A percentile compares a stretch with the other conserved stretches of the same genome.
Evolutionary conservation across 1,140 invertebrate species (phyloP).

Genomic region (Delia radicum): DNA sequence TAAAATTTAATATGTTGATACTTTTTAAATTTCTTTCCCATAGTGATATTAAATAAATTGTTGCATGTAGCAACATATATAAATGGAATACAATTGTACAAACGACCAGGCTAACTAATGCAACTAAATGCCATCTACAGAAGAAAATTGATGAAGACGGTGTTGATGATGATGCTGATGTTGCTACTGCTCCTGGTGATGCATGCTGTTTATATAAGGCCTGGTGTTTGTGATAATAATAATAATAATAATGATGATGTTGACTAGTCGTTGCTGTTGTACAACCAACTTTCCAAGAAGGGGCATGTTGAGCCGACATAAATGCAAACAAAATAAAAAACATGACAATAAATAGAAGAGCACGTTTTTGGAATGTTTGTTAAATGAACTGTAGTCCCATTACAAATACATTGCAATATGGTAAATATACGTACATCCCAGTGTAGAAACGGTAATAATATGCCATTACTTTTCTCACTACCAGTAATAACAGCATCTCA

Average conservation of each 20-base stretch:
- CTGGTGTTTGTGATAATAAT: background rate
- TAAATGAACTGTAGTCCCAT: constrained; percentile 23
- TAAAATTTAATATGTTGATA: no score
- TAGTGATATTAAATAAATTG: background rate
- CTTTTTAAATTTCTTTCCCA: no score
- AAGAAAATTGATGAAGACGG: constrained; percentile 10
- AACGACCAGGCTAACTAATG: constrained; percentile 19
- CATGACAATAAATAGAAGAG: constrained; percentile 11
- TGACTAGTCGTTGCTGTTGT: background rate
- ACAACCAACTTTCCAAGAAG: background rate
- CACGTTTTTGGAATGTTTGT: constrained; percentile 18
- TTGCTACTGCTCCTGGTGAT: background rate
- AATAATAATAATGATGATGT: background rate
- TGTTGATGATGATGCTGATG: background rate
- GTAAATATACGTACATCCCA: no score
- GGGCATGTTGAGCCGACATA: constrained; percentile 19
- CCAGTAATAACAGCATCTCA: no score
- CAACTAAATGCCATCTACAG: background rate
- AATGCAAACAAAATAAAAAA: constrained; percentile 7
- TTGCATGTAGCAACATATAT: background rate
- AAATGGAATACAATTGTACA: background rate
- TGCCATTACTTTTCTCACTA: no score
- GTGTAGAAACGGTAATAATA: no score
- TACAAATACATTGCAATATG: constrained; percentile 13
- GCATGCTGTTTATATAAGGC: background rate